A percentile compares a stretch with the other conserved stretches of the same genome.
These are phyloP conservation scores for Oryzias woworae DNA, from an alignment of 2,113 vertebrate genomes.

Conservation along the genomic window DNA sequence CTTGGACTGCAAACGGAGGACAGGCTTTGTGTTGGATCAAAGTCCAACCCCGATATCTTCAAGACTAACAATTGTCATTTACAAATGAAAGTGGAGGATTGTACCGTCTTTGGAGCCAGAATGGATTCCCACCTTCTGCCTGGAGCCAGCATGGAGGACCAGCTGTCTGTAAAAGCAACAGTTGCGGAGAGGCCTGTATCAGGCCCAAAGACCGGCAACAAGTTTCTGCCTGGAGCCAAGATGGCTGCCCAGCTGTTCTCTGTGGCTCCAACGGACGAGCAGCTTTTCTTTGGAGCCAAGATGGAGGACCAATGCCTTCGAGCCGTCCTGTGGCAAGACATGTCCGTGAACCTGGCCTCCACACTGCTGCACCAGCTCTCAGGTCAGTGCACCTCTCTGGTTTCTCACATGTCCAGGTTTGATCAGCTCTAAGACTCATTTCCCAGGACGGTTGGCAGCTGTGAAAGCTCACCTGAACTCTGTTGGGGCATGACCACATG, in stretches of 20 bases:
- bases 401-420: no score
- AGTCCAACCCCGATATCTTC: neutral
- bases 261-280: slow-evolving; percentile 37
- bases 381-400: slow-evolving; percentile 34
- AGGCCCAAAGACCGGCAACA: slow-evolving; percentile 7
- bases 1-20: slow-evolving; percentile 37
- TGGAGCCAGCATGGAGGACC: slow-evolving; percentile 13
- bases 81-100: neutral
- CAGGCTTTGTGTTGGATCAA: slow-evolving; percentile 5
- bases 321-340: slow-evolving; percentile 72
- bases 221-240: slow-evolving; percentile 15
- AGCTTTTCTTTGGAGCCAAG: slow-evolving; percentile 54
- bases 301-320: slow-evolving; percentile 64
- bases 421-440: no score
- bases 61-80: slow-evolving; percentile 3
- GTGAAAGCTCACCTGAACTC: no score
- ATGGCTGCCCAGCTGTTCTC: slow-evolving; percentile 15
- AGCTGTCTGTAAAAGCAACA: slow-evolving; percentile 9
- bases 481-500: no score
- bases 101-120: neutral
- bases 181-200: neutral
- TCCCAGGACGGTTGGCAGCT: no score
- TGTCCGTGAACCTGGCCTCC: slow-evolving; percentile 72
- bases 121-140: slow-evolving; percentile 9
- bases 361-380: slow-evolving; percentile 72